Evolutionary conservation across 2,797 vertebrate genomes (phyloP), one percentile per base, ranked within the genome.

Genomic region (Chiroxiphia lanceolata): DNA sequence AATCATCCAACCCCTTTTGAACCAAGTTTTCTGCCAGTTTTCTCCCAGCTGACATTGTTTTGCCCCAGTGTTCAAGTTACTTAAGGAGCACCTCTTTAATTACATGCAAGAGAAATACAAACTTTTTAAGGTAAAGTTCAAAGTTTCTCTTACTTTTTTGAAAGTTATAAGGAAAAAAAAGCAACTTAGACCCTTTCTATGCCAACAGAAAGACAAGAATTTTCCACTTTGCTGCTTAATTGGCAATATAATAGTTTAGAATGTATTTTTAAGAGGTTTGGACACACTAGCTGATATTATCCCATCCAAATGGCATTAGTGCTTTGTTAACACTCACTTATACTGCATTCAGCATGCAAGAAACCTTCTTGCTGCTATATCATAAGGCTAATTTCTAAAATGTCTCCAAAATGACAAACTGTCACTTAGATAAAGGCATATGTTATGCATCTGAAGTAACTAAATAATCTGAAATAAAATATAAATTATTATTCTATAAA

Each of bases 181-280:
- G 0, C 3, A 21, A 22, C 19, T 72, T 56, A 87, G 61, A 67
- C 40, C 22, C 33, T 82, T 71, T 56, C 44, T 50, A 67, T 92
- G 95, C 95, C 97, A 98, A 93, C 38, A 94, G 76, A 95, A 91
- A 96, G 95, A 96, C 93, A 96, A 95, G 87, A 93, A 94, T 98
- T 98, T 98, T 98, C 98, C 97, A 97, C 95, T 96, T 98, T 96
- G 95, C 68, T 40, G 82, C 93, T 96, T 98, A 97, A 97, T 93
- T 97, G 96, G 95, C 97, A 97, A 81, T 40, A 86, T 76, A 93
- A 97, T 95, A 93, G 87, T 88, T 97, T 95, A 90, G 53, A 95
- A 90, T 83, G 84, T 89, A 59, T 51, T 94, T 96, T 92, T 93
- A 96, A 95, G 69, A 95, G 93, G 36, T 94, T 96, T 97, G 97